Conservation (phyloP, 2,113 vertebrate genomes). For the Cepphus grylle region DNA sequence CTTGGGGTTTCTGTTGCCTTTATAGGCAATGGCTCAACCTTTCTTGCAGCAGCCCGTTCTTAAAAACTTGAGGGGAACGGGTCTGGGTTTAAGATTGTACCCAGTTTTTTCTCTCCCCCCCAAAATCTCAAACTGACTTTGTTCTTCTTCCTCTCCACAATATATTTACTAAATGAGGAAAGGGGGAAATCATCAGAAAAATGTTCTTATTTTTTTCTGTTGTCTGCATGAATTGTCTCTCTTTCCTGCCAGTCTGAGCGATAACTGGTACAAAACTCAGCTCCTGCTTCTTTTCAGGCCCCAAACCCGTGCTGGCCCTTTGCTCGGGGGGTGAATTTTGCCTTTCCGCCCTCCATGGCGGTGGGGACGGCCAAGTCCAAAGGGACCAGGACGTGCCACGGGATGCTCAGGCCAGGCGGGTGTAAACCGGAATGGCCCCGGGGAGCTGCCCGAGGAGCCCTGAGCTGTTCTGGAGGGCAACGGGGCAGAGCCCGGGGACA, state of each 20-base stretch:
- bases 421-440: no score
- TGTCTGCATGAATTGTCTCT: not conserved
- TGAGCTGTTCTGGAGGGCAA: not conserved
- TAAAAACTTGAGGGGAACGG: not conserved
- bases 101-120: not conserved
- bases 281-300: not conserved
- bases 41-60: slow-evolving; percentile 1
- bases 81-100: not conserved
- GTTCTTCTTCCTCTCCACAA: not conserved
- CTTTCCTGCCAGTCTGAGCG: not conserved
- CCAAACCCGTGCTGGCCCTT: not conserved
- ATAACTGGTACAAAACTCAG: not conserved
- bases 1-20: slow-evolving; percentile 40
- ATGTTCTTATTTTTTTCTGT: not conserved
- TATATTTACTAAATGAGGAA: not conserved
- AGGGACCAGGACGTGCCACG: not conserved
- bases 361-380: rapidly evolving
- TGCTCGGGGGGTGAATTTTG: not conserved
- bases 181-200: not conserved
- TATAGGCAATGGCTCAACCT: not conserved
- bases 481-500: not conserved
- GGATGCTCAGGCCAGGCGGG: not conserved
- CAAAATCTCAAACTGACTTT: not conserved
- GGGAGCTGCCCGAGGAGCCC: not conserved
- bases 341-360: not conserved